Conservation (phyloP, 2,888 invertebrate species). For the Hyalella azteca region DNA sequence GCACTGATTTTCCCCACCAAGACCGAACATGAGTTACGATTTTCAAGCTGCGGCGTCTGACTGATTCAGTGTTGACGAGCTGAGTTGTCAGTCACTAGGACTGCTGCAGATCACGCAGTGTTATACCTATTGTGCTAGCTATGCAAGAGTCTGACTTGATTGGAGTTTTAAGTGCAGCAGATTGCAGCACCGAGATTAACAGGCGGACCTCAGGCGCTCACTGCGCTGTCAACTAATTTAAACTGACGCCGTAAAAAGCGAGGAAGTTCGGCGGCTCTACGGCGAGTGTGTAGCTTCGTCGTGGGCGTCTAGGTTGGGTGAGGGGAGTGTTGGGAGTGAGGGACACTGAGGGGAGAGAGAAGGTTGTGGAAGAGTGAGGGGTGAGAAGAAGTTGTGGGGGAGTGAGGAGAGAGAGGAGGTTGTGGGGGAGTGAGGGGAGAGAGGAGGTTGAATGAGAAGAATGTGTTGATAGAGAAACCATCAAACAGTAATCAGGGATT, state of each 20-base stretch:
- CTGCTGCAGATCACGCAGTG: too few relatives aligned
- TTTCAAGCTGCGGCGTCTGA: too few relatives aligned
- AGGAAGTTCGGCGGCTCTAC: neutral
- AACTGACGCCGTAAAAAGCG: neutral
- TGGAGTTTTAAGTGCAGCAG: too few relatives aligned
- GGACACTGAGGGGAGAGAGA: neutral
- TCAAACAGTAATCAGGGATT: too few relatives aligned
- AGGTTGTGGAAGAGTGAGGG: neutral
- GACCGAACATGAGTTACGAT: too few relatives aligned
- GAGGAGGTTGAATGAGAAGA: too few relatives aligned
- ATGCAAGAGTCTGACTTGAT: too few relatives aligned
- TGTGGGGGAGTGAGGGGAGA: neutral
- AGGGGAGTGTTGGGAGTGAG: neutral
- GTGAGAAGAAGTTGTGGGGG: neutral
- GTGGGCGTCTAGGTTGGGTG: neutral
- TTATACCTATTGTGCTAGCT: too few relatives aligned
- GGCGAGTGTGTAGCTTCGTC: neutral
- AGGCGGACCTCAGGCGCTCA: neutral
- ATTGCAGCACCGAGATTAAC: neutral
- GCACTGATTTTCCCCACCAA: too few relatives aligned
- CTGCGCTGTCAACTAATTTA: conserved; percentile 4
- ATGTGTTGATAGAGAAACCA: too few relatives aligned
- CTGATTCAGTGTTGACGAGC: too few relatives aligned
- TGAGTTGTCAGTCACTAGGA: too few relatives aligned
- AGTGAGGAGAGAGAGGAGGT: neutral